Percentiles rank a stretch among this genome's conserved stretches.
These are phyloP conservation scores for Etheostoma perlongum DNA, from an alignment of 2,797 vertebrate species.

Conservation along the genomic window DNA sequence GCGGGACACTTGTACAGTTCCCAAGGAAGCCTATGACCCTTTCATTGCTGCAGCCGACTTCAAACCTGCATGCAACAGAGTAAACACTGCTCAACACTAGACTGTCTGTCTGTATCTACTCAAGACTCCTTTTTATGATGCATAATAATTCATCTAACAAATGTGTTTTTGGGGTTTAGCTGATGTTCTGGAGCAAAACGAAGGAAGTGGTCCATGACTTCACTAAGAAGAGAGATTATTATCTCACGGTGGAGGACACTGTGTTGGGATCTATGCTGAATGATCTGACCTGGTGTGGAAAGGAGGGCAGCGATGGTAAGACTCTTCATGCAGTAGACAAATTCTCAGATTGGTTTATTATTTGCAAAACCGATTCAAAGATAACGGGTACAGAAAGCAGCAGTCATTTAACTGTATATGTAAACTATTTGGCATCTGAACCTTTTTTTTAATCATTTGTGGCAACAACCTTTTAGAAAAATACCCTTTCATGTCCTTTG, in stretches of 20 bases:
- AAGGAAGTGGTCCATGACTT: conserved; percentile 71
- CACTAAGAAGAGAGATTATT: conserved; percentile 63
- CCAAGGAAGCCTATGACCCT: conserved; percentile 67
- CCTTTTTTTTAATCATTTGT: background rate
- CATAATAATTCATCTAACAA: background rate
- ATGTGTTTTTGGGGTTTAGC: conserved; percentile 52
- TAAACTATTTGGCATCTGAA: background rate
- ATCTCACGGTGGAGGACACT: conserved; percentile 75
- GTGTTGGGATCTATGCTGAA: conserved; percentile 74
- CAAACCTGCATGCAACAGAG: conserved; percentile 67
- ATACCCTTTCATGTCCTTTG: too few species aligned
- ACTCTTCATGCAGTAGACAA: background rate
- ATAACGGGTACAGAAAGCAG: too few species aligned
- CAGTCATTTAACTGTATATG: background rate
- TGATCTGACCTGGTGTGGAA: conserved; percentile 80
- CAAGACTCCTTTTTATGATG: background rate
- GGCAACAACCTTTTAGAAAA: too few species aligned
- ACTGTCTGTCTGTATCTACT: background rate
- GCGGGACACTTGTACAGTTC: conserved; percentile 68
- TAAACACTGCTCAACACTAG: conserved; percentile 50
- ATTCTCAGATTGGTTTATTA: background rate
- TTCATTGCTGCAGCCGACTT: conserved; percentile 44
- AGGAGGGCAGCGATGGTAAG: conserved; percentile 72
- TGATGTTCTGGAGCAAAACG: conserved; percentile 85
- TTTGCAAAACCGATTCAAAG: background rate